These are phyloP conservation scores for Nowickia ferox DNA, from an alignment of 2,888 invertebrate genomes.

Conservation along the genomic window DNA sequence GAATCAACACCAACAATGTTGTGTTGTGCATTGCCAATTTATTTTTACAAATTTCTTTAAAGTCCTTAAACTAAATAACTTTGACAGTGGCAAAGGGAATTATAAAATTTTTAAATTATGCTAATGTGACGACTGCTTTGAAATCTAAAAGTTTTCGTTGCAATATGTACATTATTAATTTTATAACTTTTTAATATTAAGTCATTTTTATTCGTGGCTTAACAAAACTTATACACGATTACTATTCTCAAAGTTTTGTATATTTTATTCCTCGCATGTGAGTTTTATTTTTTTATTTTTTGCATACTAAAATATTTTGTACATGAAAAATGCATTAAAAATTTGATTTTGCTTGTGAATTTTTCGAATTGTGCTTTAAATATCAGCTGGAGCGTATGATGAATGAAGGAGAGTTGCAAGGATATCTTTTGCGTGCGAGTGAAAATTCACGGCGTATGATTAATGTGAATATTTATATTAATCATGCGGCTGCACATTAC, in stretches of 20 bases:
- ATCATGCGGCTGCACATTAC: background rate
- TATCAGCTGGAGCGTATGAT: conserved; percentile 32
- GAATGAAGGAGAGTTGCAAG: conserved; percentile 1
- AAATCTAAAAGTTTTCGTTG: too few relatives aligned
- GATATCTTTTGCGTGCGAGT: background rate
- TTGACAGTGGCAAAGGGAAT: too few relatives aligned
- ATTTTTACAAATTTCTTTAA: background rate
- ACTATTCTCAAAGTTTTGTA: background rate
- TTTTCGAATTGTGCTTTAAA: background rate
- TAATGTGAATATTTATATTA: background rate
- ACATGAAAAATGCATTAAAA: conserved; percentile 53
- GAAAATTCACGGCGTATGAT: conserved; percentile 18
- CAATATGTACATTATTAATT: background rate
- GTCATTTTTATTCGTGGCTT: background rate
- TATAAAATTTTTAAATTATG: too few relatives aligned
- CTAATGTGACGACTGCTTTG: too few relatives aligned
- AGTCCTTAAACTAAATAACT: background rate
- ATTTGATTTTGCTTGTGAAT: conserved; percentile 6
- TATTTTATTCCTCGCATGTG: conserved; percentile 16
- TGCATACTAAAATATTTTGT: conserved; percentile 28
- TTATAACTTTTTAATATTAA: conserved; percentile 3
- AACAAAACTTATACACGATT: background rate
- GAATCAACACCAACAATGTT: conserved; percentile 17
- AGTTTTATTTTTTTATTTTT: background rate
- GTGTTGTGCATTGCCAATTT: background rate